These are phyloP conservation scores for Oegoconia quadripuncta DNA, from an alignment of 2,888 invertebrate genomes.

Conservation along the genomic window DNA sequence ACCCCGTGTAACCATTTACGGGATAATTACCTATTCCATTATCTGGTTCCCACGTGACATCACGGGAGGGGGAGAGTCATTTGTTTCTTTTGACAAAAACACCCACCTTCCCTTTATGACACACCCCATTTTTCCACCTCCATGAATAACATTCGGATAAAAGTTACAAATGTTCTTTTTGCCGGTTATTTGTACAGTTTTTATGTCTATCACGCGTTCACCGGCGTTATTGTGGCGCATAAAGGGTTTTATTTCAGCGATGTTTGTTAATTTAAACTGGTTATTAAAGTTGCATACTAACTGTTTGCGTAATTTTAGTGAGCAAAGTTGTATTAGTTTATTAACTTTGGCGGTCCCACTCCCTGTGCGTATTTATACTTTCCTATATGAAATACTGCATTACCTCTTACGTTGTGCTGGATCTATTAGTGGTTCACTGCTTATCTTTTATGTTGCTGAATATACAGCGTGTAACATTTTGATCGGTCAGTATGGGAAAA, in stretches of 20 bases:
- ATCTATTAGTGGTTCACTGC: too few species aligned
- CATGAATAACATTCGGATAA: conserved; percentile 17
- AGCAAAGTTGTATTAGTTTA: conserved; percentile 5
- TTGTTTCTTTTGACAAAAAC: conserved; percentile 14
- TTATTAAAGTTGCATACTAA: background rate
- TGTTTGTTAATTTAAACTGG: background rate
- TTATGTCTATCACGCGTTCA: conserved; percentile 1
- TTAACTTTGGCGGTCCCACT: background rate
- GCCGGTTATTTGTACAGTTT: conserved; percentile 11
- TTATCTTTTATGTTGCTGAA: too few species aligned
- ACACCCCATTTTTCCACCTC: conserved; percentile 7
- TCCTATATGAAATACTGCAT: too few species aligned
- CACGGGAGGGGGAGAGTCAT: conserved; percentile 2
- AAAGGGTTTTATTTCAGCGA: conserved; percentile 1
- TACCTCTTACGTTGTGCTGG: too few species aligned
- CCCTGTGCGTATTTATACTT: too few species aligned
- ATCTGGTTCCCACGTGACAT: conserved; percentile 9
- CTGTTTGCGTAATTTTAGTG: background rate
- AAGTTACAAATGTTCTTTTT: conserved; percentile 17
- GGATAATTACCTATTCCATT: conserved; percentile 27
- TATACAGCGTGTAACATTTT: too few species aligned
- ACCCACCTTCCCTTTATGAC: conserved; percentile 12
- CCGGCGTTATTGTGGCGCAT: conserved; percentile 1
- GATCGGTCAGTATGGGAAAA: too few species aligned
- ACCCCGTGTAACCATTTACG: conserved; percentile 28